phyloP scores from a whole-genome alignment of 2,113 vertebrate genomes.

The Pyxicephalus adspersus region DNA sequence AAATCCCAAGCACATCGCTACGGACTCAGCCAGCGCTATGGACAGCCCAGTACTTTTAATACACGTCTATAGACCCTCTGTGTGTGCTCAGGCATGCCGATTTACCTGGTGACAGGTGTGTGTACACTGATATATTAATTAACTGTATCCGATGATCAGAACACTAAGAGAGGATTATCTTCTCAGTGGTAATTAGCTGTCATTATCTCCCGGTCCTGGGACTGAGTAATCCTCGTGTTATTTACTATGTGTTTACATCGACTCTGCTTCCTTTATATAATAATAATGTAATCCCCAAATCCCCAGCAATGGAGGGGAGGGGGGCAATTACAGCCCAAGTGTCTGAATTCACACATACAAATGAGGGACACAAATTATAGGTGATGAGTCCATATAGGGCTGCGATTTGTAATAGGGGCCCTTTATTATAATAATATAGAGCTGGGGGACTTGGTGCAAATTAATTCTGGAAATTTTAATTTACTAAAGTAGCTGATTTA shows the following conservation, averaged over 20 bases:
- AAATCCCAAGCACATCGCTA: not conserved
- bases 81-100: not conserved
- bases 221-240: not conserved
- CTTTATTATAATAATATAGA: too few species aligned
- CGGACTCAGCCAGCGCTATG: too few species aligned
- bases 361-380: too few species aligned
- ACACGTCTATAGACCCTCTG: not conserved
- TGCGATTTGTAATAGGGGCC: too few species aligned
- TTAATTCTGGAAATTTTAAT: too few species aligned
- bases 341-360: too few species aligned
- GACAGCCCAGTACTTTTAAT: too few species aligned
- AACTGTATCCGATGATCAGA: slow-evolving; percentile 4
- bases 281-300: too few species aligned
- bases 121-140: not conserved
- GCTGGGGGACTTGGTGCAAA: too few species aligned
- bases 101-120: not conserved
- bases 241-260: slow-evolving; percentile 1
- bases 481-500: too few species aligned
- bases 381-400: too few species aligned
- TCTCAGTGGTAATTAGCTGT: slow-evolving; percentile 11
- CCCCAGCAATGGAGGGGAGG: not conserved
- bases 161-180: not conserved
- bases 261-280: not conserved
- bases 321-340: too few species aligned
- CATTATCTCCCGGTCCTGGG: slow-evolving; percentile 22